These are phyloP conservation scores for Brachymystax lenok DNA, from an alignment of 2,797 vertebrate species.

Conservation along the genomic window DNA sequence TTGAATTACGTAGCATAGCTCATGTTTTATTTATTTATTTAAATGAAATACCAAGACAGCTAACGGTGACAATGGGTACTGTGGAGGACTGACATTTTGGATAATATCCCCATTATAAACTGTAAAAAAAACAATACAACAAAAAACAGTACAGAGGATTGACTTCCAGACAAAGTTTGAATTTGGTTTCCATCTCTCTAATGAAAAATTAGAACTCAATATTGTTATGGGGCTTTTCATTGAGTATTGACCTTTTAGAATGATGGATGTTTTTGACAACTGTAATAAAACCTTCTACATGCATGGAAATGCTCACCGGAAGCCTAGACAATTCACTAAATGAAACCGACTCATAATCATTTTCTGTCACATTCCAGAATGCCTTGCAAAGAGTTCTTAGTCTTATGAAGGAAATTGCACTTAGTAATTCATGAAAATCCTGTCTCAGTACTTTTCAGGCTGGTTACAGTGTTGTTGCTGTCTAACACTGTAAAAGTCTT, in stretches of 20 bases:
- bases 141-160: conserved; percentile 29
- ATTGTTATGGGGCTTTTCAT: conserved; percentile 56
- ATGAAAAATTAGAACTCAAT: conserved; percentile 58
- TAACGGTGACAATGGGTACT: neutral
- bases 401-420: conserved; percentile 19
- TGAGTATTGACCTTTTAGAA: conserved; percentile 62
- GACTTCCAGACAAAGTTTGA: conserved; percentile 50
- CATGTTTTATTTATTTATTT: neutral
- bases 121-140: neutral
- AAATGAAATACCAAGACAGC: neutral
- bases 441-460: neutral
- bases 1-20: neutral
- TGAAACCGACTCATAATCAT: conserved; percentile 3
- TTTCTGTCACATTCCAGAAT: conserved; percentile 15
- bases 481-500: neutral
- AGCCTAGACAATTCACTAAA: conserved; percentile 10
- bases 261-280: conserved; percentile 61
- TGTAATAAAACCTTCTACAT: conserved; percentile 40
- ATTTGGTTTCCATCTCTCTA: conserved; percentile 41
- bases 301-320: conserved; percentile 12
- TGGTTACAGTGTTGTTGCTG: neutral
- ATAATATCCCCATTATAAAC: neutral
- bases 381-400: conserved; percentile 6
- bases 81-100: neutral
- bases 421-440: conserved; percentile 12